Conservation (phyloP, 2,888 invertebrate species). For the Catocala nupta region DNA sequence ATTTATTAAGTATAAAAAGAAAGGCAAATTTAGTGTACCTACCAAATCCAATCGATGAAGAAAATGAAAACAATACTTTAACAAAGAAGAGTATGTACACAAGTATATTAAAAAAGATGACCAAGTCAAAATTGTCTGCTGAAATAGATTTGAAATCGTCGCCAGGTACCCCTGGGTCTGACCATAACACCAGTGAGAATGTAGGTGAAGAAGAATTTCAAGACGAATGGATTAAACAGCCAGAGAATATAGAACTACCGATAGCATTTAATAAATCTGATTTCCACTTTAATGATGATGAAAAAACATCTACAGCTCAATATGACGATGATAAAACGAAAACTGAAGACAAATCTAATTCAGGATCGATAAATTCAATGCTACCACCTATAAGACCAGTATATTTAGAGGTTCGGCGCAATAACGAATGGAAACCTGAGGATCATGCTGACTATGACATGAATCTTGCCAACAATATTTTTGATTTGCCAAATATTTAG, state of each 20-base stretch:
- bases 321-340: slow-evolving; percentile 14
- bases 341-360: slow-evolving; percentile 35
- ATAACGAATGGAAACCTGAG: slow-evolving; percentile 63
- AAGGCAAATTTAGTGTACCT: slow-evolving; percentile 33
- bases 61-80: neutral
- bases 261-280: slow-evolving; percentile 13
- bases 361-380: slow-evolving; percentile 53
- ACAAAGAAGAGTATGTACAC: neutral
- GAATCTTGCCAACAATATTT: slow-evolving; percentile 54
- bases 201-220: slow-evolving; percentile 45
- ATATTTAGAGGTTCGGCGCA: slow-evolving; percentile 66
- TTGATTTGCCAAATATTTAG: slow-evolving; percentile 46
- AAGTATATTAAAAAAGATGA: slow-evolving; percentile 13
- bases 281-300: neutral
- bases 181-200: slow-evolving; percentile 17
- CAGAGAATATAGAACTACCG: slow-evolving; percentile 21
- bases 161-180: neutral
- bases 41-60: slow-evolving; percentile 13
- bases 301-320: neutral
- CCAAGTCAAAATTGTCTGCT: neutral
- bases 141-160: neutral
- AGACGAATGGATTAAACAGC: slow-evolving; percentile 49
- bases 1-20: slow-evolving; percentile 37
- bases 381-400: slow-evolving; percentile 60
- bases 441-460: slow-evolving; percentile 62